Base-by-base conservation (phyloP, 2,888 invertebrate species). In the Acrobasis suavella region DNA sequence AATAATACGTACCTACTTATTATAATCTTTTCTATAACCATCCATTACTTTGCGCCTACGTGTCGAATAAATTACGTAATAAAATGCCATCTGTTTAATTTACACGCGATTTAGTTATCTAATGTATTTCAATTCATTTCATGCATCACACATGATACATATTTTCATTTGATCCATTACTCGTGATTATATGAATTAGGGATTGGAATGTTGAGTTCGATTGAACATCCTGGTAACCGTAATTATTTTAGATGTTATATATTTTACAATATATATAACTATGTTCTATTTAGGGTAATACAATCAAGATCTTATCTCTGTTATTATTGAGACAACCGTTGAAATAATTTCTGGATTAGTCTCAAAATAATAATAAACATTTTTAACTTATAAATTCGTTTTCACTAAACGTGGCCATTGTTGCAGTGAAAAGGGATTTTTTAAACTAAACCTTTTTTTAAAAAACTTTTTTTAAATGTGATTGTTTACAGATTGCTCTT, bases 401-500 rank as follows among this genome's bases (percentile, higher is more conserved):
- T 32, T 32, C 32, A 32, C 32, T 32, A 32, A 32, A 6, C 7
- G 32, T 32, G 2, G 32, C 32, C 32, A 32, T 7, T 32, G 32
- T 32, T 2, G 32, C 22, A 22, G 3, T 3, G 1, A 32, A 2
- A 32, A 32, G 32, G 32, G 32, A 32, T 32, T 32, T 32, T 32
- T 32, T 6, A 32, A 32, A 32, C 5, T 32, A 2, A 32, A 8
- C 32, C 32, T 32, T 32, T 32, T 3, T 22, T 3, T 5, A 22
- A 32, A 6, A 8, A 0, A 0, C 7, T 32, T 32, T 8, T 8
- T 7, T 32, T 5, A 5, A 32, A 7, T 32, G 5, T 32, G 32
- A 6, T 5, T 32, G 8, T 32, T 32, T 32, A 7, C 5, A 66
- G 60, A 58, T 66, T 64, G 67, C 68, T 67, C n/a, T 74, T 72